phyloP scores from a whole-genome alignment of 2,113 vertebrate genomes.

The Choloepus hoffmanni region DNA sequence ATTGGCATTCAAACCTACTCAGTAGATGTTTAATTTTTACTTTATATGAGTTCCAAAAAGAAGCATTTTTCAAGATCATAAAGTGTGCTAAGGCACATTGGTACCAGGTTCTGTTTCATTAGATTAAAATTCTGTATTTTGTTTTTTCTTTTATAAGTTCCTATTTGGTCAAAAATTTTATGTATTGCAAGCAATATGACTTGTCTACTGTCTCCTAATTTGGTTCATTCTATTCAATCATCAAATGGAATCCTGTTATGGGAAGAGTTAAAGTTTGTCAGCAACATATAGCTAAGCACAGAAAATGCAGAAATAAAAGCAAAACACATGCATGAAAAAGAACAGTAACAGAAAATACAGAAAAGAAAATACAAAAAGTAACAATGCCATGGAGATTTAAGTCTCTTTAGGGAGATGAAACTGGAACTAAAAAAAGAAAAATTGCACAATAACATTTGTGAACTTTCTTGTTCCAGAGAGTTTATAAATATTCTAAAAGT shows the following conservation, averaged over 20 bases:
- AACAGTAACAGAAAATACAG: too few relatives aligned
- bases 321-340: too few relatives aligned
- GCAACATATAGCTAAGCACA: not conserved
- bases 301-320: not conserved
- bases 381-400: not conserved
- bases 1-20: not conserved
- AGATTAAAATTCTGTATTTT: not conserved
- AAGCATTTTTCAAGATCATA: not conserved
- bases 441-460: not conserved
- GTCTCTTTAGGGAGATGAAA: not conserved
- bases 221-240: not conserved
- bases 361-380: too few relatives aligned
- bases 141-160: not conserved
- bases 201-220: not conserved
- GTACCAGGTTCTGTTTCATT: not conserved
- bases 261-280: not conserved
- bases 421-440: not conserved
- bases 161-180: not conserved
- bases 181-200: not conserved
- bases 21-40: not conserved
- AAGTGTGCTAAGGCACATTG: not conserved
- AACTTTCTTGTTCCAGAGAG: not conserved
- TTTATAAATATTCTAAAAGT: not conserved
- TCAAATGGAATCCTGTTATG: not conserved
- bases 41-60: slow-evolving; percentile 20